Evolutionary conservation across 2,888 invertebrate genomes (phyloP).

Genomic region (Drosophila borborema): DNA sequence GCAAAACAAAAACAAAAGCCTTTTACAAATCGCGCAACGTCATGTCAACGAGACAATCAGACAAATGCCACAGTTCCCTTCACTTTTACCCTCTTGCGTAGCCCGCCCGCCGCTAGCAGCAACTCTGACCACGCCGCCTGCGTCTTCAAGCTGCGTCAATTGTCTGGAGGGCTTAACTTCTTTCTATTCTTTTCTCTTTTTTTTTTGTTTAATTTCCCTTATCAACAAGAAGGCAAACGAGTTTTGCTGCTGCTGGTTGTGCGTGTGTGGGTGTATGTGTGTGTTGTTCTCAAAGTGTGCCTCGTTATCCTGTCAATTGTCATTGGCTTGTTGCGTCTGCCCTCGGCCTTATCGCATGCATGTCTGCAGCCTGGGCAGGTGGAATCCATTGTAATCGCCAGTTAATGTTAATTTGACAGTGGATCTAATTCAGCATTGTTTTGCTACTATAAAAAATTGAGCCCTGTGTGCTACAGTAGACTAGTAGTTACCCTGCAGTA

Average conservation of each 20-base stretch:
- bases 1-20: slow-evolving; percentile 59
- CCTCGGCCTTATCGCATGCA: slow-evolving; percentile 16
- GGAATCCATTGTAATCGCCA: slow-evolving; percentile 66
- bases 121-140: slow-evolving; percentile 27
- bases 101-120: background rate
- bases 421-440: slow-evolving; percentile 15
- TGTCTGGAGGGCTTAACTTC: slow-evolving; percentile 72
- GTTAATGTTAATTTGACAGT: slow-evolving; percentile 64
- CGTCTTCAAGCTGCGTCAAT: slow-evolving; percentile 57
- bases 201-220: slow-evolving; percentile 72
- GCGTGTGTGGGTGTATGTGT: slow-evolving; percentile 1
- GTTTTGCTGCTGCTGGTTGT: slow-evolving; percentile 26
- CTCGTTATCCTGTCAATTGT: slow-evolving; percentile 75
- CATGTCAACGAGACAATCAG: slow-evolving; percentile 79
- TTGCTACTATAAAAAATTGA: slow-evolving; percentile 6
- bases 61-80: slow-evolving; percentile 62
- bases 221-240: slow-evolving; percentile 65
- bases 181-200: slow-evolving; percentile 15
- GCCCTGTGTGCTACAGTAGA: background rate
- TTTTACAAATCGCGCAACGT: slow-evolving; percentile 74
- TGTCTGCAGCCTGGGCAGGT: slow-evolving; percentile 26
- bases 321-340: slow-evolving; percentile 74
- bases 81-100: background rate
- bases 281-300: slow-evolving; percentile 34
- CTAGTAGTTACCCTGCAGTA: background rate